Percentiles rank a stretch among this genome's conserved stretches.
Conservation (phyloP, 2,113 vertebrate species). For the Gallinago media region DNA sequence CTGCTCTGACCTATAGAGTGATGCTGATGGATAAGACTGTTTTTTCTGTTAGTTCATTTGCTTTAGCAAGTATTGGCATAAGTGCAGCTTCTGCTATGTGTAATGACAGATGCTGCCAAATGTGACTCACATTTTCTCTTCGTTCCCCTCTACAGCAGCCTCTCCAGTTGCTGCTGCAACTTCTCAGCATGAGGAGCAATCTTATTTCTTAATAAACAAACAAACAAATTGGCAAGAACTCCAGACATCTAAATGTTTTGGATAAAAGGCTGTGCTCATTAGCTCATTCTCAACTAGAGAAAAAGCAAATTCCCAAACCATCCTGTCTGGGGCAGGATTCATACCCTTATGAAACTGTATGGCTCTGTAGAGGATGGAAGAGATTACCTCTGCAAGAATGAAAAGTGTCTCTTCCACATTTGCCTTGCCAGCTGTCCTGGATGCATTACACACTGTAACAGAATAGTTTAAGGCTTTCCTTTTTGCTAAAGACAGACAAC, state of each 20-base stretch:
- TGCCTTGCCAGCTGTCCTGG: background rate
- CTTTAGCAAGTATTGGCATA: background rate
- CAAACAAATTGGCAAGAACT: slow-evolving; percentile 33
- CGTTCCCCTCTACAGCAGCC: background rate
- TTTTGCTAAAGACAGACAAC: background rate
- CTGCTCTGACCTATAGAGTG: background rate
- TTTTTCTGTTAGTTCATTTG: slow-evolving; percentile 7
- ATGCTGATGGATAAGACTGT: background rate
- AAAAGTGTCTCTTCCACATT: background rate
- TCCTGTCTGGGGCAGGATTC: background rate
- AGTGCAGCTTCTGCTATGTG: background rate
- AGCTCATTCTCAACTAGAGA: background rate
- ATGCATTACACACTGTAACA: background rate
- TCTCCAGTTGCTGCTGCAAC: slow-evolving; percentile 25
- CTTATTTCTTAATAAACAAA: slow-evolving; percentile 54
- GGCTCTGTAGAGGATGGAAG: background rate
- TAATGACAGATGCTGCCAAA: slow-evolving; percentile 40
- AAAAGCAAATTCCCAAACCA: background rate
- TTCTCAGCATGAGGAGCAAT: slow-evolving; percentile 31
- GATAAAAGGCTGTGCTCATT: background rate
- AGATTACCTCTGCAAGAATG: background rate
- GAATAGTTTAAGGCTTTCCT: background rate
- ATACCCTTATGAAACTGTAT: background rate
- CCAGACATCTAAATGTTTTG: background rate
- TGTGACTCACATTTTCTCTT: slow-evolving; percentile 31